Conservation (phyloP, 2,113 vertebrate species). For the Malurus elegans region DNA sequence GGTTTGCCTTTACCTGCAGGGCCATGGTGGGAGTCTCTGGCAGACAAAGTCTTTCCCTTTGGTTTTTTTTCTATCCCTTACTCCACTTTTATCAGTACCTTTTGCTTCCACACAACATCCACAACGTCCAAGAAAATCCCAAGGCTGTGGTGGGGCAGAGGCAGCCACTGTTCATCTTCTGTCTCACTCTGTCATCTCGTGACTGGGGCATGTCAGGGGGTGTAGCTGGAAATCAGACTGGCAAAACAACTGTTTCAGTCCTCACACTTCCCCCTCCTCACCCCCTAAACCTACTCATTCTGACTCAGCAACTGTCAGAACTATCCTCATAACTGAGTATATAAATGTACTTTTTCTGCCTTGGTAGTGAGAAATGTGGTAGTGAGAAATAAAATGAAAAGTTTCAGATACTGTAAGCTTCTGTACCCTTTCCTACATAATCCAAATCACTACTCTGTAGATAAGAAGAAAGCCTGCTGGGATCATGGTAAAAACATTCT, state of each 20-base stretch:
- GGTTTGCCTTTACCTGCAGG: neutral
- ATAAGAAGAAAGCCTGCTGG: neutral
- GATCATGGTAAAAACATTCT: neutral
- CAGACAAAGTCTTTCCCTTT: neutral
- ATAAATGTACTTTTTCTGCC: neutral
- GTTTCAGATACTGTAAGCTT: neutral
- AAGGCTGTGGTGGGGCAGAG: neutral
- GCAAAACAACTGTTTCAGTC: neutral
- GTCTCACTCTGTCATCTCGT: accelerated
- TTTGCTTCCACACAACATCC: neutral
- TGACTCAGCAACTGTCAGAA: neutral
- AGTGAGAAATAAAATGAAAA: neutral
- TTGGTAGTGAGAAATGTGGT: accelerated
- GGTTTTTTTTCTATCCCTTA: neutral
- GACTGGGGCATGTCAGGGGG: neutral
- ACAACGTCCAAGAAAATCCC: neutral
- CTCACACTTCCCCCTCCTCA: neutral
- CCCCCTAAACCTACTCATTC: neutral
- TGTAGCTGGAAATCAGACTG: neutral
- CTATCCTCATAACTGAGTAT: neutral
- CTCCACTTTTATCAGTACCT: neutral
- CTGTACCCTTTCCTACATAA: neutral
- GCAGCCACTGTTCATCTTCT: neutral
- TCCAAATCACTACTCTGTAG: neutral
- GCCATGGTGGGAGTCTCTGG: neutral